Conservation (phyloP, 2,113 vertebrate species). For the Macaca mulatta region DNA sequence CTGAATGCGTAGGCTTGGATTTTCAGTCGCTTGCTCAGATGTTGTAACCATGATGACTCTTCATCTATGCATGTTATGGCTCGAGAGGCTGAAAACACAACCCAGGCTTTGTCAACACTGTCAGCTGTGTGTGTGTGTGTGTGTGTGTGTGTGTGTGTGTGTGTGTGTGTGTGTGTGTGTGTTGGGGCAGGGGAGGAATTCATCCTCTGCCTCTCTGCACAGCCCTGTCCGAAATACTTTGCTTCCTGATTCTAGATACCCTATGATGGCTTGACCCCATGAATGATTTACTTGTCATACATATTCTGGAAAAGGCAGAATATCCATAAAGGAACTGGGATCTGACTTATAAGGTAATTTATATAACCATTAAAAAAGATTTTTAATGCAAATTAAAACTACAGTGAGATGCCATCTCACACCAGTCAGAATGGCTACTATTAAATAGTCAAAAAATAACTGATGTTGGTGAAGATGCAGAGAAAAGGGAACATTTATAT, state of each 20-base stretch:
- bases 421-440: too few species aligned
- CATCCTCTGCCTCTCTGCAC: conserved; percentile 42
- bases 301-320: neutral
- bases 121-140: neutral
- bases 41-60: conserved; percentile 63
- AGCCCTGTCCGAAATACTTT: neutral
- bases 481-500: too few species aligned
- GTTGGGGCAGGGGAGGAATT: conserved; percentile 44
- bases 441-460: too few species aligned
- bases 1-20: conserved; percentile 46
- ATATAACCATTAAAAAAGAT: neutral
- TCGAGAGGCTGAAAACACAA: conserved; percentile 67
- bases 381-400: too few species aligned
- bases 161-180: neutral
- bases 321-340: neutral
- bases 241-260: neutral
- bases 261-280: neutral
- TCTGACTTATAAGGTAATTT: neutral
- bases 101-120: conserved; percentile 33
- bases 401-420: too few species aligned
- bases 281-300: neutral
- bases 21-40: conserved; percentile 51
- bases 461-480: too few species aligned
- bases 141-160: neutral
- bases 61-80: conserved; percentile 54